Percentiles rank a stretch among this genome's conserved stretches.
These are phyloP conservation scores for Lepus oiostolus DNA, from an alignment of 2,797 vertebrate genomes.

Conservation along the genomic window DNA sequence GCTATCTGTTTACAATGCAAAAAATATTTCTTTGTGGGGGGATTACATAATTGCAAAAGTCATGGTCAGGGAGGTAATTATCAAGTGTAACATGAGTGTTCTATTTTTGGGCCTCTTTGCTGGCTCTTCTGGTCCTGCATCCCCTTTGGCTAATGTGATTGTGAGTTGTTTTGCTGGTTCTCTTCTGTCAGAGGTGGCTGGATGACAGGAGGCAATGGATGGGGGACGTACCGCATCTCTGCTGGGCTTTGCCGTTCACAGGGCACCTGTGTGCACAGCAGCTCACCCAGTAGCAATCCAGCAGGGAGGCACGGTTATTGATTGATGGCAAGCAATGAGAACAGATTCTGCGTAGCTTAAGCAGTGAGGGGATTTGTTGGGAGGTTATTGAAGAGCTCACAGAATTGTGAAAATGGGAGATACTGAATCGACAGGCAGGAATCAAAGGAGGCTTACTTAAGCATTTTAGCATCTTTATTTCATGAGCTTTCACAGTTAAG, in stretches of 20 bases:
- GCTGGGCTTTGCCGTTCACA: neutral
- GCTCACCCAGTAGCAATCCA: neutral
- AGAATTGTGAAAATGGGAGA: slow-evolving; percentile 44
- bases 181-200: slow-evolving; percentile 20
- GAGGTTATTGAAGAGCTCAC: slow-evolving; percentile 4
- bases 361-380: neutral
- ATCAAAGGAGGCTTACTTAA: neutral
- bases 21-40: neutral
- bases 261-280: neutral
- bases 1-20: slow-evolving; percentile 69
- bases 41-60: slow-evolving; percentile 71
- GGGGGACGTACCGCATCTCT: neutral
- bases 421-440: neutral
- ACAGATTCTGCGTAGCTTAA: slow-evolving; percentile 2
- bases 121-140: slow-evolving; percentile 61
- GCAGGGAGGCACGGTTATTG: neutral
- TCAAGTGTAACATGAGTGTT: slow-evolving; percentile 71
- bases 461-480: slow-evolving; percentile 3
- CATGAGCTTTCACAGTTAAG: neutral
- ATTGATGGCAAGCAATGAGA: slow-evolving; percentile 38
- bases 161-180: slow-evolving; percentile 48
- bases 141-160: slow-evolving; percentile 72
- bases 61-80: slow-evolving; percentile 70
- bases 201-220: neutral
- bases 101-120: slow-evolving; percentile 68